Base-by-base conservation (phyloP, 2,888 invertebrate species). In the Amphipyra tragopoginis region DNA sequence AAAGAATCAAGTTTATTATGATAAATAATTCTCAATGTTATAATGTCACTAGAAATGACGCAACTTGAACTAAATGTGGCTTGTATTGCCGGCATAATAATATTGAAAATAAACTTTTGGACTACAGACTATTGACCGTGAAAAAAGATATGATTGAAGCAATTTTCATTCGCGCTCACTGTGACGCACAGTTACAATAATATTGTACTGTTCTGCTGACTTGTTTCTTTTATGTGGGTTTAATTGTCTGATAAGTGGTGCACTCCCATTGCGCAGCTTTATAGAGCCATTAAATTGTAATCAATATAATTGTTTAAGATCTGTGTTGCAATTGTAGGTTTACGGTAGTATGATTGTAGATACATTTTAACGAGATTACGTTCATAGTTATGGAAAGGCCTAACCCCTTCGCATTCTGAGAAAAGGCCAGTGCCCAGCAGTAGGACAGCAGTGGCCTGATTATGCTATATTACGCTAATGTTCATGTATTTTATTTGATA, bases 151-250 rank as follows among this genome's bases (percentile, higher is more conserved):
- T 75, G 77, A 79, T 76, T 69, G 59, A 54, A 69, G 81, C 80
- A 83, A 85, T 85, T 83, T 83, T 79, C 78, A 68, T 68, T 79
- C 50, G 72, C 83, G 66, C 64, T 75, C 54, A 79, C 75, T 84
- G 83, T 84, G 73, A 80, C 80, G 77, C 44, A 82, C 85, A 81
- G 86, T 84, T 87, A 84, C 49, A 69, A 75, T 63, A 76, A 64
- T 68, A 73, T 53, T 69, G 67, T 79, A 78, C 78, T 75, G 80
- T 81, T 79, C 74, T 80, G 75, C 78, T 79, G 75, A 71, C 75
- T 72, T 13, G 50, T 65, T 72, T 65, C 62, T 72, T 77, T 76
- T 75, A 65, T 73, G 69, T 56, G 29, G 42, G 71, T 74, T 81
- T 72, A 74, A 82, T 75, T 79, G 66, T 67, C 68, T 72, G 72